phyloP scores from a whole-genome alignment of 64 coral and sea anemone species.

The Pachyseris speciosa region DNA sequence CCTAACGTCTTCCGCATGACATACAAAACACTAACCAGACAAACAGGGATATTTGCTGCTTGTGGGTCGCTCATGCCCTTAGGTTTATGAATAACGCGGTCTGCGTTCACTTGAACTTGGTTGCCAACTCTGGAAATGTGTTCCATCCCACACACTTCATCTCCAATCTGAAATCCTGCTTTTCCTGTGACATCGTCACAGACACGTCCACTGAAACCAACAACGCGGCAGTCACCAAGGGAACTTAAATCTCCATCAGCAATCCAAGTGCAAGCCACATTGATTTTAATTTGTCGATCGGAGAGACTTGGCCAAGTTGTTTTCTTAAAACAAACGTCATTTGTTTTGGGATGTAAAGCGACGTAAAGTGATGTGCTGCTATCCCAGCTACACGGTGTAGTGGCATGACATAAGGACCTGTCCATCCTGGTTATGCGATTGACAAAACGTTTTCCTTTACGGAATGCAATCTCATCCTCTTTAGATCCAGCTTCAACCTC shows the following conservation, averaged over 20 bases:
- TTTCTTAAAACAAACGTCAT: slow-evolving; percentile 31
- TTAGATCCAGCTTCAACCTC: neutral
- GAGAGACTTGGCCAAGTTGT: slow-evolving; percentile 22
- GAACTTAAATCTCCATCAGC: neutral
- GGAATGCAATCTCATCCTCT: slow-evolving; percentile 72
- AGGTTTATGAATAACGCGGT: slow-evolving; percentile 43
- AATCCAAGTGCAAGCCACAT: slow-evolving; percentile 65
- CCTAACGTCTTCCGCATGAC: neutral
- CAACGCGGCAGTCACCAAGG: neutral
- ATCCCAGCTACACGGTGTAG: neutral
- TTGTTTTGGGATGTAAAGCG: slow-evolving; percentile 35
- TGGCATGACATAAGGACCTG: neutral
- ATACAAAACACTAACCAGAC: slow-evolving; percentile 36
- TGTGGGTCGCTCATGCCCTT: slow-evolving; percentile 52
- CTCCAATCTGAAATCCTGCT: slow-evolving; percentile 15
- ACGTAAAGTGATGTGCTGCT: slow-evolving; percentile 2
- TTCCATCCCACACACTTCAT: slow-evolving; percentile 57
- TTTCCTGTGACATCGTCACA: neutral
- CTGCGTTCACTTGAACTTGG: slow-evolving; percentile 44
- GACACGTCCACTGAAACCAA: slow-evolving; percentile 48
- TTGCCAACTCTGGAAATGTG: slow-evolving; percentile 26
- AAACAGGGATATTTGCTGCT: slow-evolving; percentile 64
- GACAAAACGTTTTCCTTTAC: slow-evolving; percentile 69
- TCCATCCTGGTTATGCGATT: slow-evolving; percentile 59
- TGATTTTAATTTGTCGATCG: slow-evolving; percentile 49